These are phyloP conservation scores for Hydropsyche betteni DNA, from an alignment of 2,888 invertebrate species.

Conservation along the genomic window DNA sequence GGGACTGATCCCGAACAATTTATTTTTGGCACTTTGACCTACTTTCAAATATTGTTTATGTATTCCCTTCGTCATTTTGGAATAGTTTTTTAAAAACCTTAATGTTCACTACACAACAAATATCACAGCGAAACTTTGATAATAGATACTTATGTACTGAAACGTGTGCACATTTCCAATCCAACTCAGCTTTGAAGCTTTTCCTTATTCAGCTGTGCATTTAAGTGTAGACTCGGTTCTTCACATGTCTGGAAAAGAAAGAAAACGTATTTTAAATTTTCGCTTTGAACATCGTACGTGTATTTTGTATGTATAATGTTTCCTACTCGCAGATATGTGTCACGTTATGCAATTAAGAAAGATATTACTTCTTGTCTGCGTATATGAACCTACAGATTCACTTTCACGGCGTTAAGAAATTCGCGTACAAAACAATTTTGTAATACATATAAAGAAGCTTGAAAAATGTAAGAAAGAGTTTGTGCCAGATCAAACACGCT, in stretches of 20 bases:
- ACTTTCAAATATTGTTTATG: conserved; percentile 83
- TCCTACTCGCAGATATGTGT: conserved; percentile 40
- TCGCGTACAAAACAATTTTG: conserved; percentile 40
- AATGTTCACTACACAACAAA: not conserved
- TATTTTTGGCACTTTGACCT: conserved; percentile 76
- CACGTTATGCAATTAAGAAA: conserved; percentile 41
- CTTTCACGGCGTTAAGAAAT: conserved; percentile 39
- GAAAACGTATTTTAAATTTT: too few relatives aligned
- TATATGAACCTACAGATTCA: conserved; percentile 38
- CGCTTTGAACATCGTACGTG: not conserved
- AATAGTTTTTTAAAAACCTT: too few relatives aligned
- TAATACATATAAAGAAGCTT: conserved; percentile 26
- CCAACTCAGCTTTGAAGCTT: too few relatives aligned
- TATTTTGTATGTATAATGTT: conserved; percentile 31
- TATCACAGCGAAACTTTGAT: conserved; percentile 16
- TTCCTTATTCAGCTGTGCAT: too few relatives aligned
- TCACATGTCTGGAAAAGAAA: too few relatives aligned
- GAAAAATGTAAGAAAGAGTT: conserved; percentile 13
- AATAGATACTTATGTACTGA: too few relatives aligned
- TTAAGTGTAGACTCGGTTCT: too few relatives aligned
- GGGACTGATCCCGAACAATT: conserved; percentile 73
- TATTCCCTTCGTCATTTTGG: conserved; percentile 66
- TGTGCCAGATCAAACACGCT: not conserved
- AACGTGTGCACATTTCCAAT: too few relatives aligned
- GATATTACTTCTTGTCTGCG: conserved; percentile 40